Conservation (phyloP, 2,113 vertebrate genomes). For the Sus scrofa region T2T-Sscrofa CM000818.6:118020001-118020500, state of each 20-base stretch:
- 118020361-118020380: not conserved
- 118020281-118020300: not conserved
- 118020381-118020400: not conserved
- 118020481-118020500: not conserved
- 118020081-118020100: not conserved
- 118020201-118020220: not conserved
- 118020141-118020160: not conserved
- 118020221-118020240: not conserved
- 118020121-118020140: not conserved
- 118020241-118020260: not conserved
- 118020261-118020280: not conserved
- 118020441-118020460: not conserved
- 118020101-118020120: not conserved
- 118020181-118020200: not conserved
- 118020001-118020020: too few species aligned
- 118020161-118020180: not conserved
- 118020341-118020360: not conserved
- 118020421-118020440: not conserved
- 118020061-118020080: not conserved
- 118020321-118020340: not conserved
- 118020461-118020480: not conserved
- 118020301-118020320: not conserved
- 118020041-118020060: too few species aligned
- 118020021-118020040: too few species aligned
- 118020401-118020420: not conserved